Evolutionary conservation across 1,140 invertebrate genomes (phyloP), one percentile per base, ranked within the genome.

Genomic region (Carposina sasakii): DNA sequence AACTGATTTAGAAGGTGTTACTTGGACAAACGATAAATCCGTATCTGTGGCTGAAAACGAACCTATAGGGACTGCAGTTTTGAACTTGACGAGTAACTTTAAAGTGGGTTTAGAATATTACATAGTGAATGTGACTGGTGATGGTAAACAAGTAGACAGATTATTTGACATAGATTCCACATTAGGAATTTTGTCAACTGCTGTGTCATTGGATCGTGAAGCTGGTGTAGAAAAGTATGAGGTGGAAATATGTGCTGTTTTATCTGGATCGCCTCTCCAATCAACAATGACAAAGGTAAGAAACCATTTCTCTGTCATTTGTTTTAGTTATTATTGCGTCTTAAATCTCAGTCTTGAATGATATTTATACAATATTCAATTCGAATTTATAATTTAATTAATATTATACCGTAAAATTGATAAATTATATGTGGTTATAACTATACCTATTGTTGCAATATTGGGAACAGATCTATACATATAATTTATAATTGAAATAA

Each of bases 41-140:
- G 93, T 93, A 19, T 92, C 89, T 23, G 94, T 98, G 3, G 89
- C 90, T 52, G 97, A 98, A 78, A 98, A 98, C 73, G 93, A 96
- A 69, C 91, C 93, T 0, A 87, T 91, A 9, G 96, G 95, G 12
- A 95, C 93, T 0, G 93, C 90, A 63, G 91, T 98, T 40, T 75
- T 95, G 52, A 93, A 91, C 50, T 89, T 98, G 44, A 89, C 85
- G 21, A 95, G 94, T 48, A 87, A 89, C 23, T 85, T 87, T 60
- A 82, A 85, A 60, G 84, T 85, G 33, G 91, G 91, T 51, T 87
- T 97, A 63, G 94, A 96, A 71, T 98, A 96, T 86, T 98, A 95
- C 83, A 92, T 98, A 69, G 94, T 95, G 45, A 97, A 96, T 82
- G 92, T 96, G 69, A 96, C 96, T 28, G 89, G 89, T 69, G 89